A percentile compares a stretch with the other conserved stretches of the same genome.
phyloP scores from a whole-genome alignment of 2,113 vertebrate genomes.

The Uropsilus gracilis region DNA sequence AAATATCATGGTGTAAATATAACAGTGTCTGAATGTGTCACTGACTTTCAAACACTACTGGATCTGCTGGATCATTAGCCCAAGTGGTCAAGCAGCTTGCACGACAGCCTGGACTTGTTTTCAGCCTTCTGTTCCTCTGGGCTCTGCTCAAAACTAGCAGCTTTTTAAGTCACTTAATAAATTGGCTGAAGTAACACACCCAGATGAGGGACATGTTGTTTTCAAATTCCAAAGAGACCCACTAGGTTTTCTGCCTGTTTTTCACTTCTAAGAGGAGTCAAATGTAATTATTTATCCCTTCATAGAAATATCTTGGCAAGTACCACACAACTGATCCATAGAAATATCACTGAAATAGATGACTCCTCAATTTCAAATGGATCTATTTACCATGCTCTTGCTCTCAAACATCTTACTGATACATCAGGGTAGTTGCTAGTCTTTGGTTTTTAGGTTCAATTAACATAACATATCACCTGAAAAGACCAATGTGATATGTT shows the following conservation, averaged over 20 bases:
- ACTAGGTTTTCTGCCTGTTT: neutral
- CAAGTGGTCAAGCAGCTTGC: neutral
- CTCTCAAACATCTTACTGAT: neutral
- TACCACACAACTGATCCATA: neutral
- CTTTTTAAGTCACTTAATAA: neutral
- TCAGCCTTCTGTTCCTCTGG: neutral
- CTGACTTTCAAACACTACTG: neutral
- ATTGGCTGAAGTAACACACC: neutral
- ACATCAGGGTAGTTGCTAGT: neutral
- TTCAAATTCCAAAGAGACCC: neutral
- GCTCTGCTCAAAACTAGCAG: neutral
- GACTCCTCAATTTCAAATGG: neutral
- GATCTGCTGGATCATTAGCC: neutral
- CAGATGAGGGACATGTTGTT: neutral
- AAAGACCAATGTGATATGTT: neutral
- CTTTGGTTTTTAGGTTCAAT: neutral
- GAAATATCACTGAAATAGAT: neutral
- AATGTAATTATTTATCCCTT: neutral
- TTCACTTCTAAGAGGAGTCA: neutral
- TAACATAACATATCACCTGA: neutral
- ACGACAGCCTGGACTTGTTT: neutral
- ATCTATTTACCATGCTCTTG: neutral
- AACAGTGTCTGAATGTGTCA: neutral
- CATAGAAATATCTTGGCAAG: neutral
- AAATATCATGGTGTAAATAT: neutral